A percentile compares a stretch with the other conserved stretches of the same genome.
These are phyloP conservation scores for Bombylius discolor DNA, from an alignment of 2,888 invertebrate species.

Conservation along the genomic window DNA sequence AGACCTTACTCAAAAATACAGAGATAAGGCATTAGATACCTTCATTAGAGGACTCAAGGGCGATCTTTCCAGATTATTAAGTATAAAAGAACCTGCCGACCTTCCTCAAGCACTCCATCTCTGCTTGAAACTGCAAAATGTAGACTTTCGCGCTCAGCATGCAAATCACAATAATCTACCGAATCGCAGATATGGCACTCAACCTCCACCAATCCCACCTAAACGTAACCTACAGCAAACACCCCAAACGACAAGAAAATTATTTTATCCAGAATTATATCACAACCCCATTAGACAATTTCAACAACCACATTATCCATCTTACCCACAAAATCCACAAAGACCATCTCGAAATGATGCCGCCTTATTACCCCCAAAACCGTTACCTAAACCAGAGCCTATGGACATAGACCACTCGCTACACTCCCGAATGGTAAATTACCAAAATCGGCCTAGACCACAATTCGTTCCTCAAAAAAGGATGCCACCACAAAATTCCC, in stretches of 20 bases:
- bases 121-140: background rate
- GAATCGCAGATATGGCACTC: background rate
- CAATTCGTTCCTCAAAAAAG: conserved; percentile 2
- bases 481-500: background rate
- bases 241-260: background rate
- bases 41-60: too few species aligned
- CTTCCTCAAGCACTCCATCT: background rate
- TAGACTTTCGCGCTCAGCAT: background rate
- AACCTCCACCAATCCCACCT: background rate
- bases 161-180: background rate
- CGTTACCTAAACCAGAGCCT: background rate
- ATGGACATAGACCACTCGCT: conserved; percentile 2
- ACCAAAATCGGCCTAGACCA: background rate
- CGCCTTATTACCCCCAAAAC: background rate
- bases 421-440: background rate
- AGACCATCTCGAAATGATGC: background rate
- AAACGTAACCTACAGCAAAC: background rate
- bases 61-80: background rate
- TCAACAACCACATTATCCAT: background rate
- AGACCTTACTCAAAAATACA: background rate
- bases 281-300: background rate
- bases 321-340: background rate
- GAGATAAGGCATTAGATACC: too few species aligned
- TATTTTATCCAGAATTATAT: background rate
- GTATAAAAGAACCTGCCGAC: background rate